phyloP scores from a whole-genome alignment of 2,113 vertebrate species.

The Rana temporaria region DNA sequence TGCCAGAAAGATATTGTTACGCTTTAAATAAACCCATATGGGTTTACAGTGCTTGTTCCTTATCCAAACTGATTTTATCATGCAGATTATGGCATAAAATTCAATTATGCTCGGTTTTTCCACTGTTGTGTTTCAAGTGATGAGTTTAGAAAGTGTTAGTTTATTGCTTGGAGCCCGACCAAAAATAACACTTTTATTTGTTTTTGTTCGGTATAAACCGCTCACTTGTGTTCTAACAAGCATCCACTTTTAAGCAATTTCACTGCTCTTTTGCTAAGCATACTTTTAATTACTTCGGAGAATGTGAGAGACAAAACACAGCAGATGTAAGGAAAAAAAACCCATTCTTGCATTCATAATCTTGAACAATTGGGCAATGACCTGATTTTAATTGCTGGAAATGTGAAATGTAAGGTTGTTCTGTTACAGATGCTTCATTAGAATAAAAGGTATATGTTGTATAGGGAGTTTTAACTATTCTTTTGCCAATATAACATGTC shows the following conservation, averaged over 20 bases:
- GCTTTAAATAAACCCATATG: too few relatives aligned
- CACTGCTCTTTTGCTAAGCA: not conserved
- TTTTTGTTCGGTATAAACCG: constrained; percentile 8
- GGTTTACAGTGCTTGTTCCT: too few relatives aligned
- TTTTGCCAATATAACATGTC: too few relatives aligned
- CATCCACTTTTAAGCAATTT: constrained; percentile 20
- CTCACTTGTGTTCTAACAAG: constrained; percentile 32
- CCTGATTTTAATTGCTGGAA: constrained; percentile 49
- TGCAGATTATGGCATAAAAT: not conserved
- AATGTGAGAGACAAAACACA: constrained; percentile 40
- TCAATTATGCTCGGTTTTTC: not conserved
- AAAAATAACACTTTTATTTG: constrained; percentile 1
- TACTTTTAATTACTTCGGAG: constrained; percentile 51
- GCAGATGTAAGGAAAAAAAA: constrained; percentile 48
- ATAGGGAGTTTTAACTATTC: not conserved
- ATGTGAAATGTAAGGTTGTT: constrained; percentile 39
- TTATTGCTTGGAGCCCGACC: constrained; percentile 10
- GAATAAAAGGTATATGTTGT: constrained; percentile 22
- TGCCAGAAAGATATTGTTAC: too few relatives aligned
- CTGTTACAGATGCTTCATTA: constrained; percentile 26
- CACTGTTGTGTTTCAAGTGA: not conserved
- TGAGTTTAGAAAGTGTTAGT: constrained; percentile 10
- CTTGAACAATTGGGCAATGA: constrained; percentile 51
- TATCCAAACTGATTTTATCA: not conserved
- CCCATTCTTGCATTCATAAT: constrained; percentile 52